These are phyloP conservation scores for Gobio gobio DNA, from an alignment of 2,113 vertebrate species.

Conservation along the genomic window DNA sequence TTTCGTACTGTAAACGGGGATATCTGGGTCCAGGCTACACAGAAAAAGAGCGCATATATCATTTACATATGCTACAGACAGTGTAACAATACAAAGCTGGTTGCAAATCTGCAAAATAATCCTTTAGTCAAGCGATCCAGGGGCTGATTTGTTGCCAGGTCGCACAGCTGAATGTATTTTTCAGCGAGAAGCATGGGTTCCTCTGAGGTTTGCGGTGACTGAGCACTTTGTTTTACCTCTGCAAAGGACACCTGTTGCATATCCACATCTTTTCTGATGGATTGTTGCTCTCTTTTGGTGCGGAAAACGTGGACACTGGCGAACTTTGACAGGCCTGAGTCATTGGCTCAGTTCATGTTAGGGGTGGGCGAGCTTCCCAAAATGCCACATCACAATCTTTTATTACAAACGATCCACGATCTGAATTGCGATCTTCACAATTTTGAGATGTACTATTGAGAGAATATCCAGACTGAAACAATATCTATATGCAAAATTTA, in stretches of 20 bases:
- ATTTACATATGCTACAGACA: neutral
- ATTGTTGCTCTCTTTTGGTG: slow-evolving; percentile 35
- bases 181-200: slow-evolving; percentile 38
- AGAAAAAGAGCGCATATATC: neutral
- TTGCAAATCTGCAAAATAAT: neutral
- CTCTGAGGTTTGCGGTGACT: slow-evolving; percentile 45
- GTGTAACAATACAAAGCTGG: neutral
- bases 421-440: too few species aligned
- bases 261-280: slow-evolving; percentile 28
- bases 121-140: slow-evolving; percentile 16
- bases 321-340: neutral
- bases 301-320: neutral
- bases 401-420: too few species aligned
- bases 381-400: too few species aligned
- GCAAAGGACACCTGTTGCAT: slow-evolving; percentile 28
- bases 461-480: too few species aligned
- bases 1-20: neutral
- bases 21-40: neutral
- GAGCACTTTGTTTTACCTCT: slow-evolving; percentile 27
- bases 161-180: slow-evolving; percentile 44
- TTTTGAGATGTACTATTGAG: too few species aligned
- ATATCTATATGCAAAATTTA: too few species aligned
- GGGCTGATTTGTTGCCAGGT: slow-evolving; percentile 27
- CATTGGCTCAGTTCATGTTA: neutral
- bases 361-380: too few species aligned